Base-by-base conservation (phyloP, 2,113 vertebrate species). In the Craseonycteris thonglongyai region DNA sequence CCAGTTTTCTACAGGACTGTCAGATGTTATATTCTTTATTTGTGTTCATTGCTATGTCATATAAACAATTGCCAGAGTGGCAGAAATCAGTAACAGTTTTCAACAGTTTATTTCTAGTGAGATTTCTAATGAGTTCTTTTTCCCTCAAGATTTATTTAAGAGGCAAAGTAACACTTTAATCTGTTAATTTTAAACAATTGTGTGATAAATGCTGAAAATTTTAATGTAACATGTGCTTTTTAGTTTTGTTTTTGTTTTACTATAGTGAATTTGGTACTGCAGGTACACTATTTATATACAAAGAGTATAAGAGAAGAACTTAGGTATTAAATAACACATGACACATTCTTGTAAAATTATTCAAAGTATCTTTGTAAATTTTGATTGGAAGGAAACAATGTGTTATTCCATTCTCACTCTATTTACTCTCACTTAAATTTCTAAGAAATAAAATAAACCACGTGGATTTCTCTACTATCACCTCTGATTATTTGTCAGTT, bases 11-110 rank as follows among this genome's bases (percentile, higher is more conserved):
- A 56, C 68, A 84, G 90, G 58, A 54, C 16, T 90, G 87, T 84
- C 88, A 94, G 33, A 79, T 84, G 83, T 95, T 66, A 35, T 86
- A 51, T 82, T 68, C 2, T 81, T 92, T 54, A 63, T 76, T 88
- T 90, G 75, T 96, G 95, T 96, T 72, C 35, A 76, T 81, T 95
- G 21, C 38, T 42, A 12, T 78, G 38, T 68, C 74, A 10, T 92
- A 56, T 45, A 94, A 87, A 61, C 40, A 91, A 72, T 28, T 84
- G 9, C 42, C 63, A 58, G 71, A 68, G 42, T 88, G n/a, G 68
- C 80, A 94, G 90, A 90, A 97, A 90, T 95, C 90, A 95, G 42
- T 28, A 88, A 68, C 83, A 93, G 88, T 78, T 90, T 94, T 93
- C 42, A 84, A 69, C 87, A 90, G 33, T 89, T 89, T 96, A 79